Percentiles rank a stretch among this genome's conserved stretches.
These are phyloP conservation scores for Miichthys miiuy DNA, from an alignment of 2,797 vertebrate species.

Conservation along the genomic window DNA sequence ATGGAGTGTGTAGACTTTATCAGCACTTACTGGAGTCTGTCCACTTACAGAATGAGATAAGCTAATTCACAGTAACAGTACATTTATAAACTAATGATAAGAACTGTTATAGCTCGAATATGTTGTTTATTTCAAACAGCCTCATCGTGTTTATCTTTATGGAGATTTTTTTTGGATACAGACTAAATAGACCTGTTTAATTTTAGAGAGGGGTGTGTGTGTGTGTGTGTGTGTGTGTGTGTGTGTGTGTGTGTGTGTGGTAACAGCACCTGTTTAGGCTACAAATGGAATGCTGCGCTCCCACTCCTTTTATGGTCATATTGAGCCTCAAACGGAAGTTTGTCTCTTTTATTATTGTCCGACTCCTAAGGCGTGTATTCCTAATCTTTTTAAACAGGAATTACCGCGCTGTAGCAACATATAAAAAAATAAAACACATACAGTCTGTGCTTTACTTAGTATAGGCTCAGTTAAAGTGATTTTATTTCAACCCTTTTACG, in stretches of 20 bases:
- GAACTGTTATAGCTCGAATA: too few species aligned
- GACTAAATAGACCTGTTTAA: too few species aligned
- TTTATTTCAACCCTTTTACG: accelerated
- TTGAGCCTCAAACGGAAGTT: conserved; percentile 68
- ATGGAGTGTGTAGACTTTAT: too few species aligned
- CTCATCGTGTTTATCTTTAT: too few species aligned
- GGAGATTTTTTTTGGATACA: too few species aligned
- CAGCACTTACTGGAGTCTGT: too few species aligned
- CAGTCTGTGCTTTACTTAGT: accelerated
- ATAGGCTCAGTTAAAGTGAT: accelerated
- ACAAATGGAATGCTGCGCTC: conserved; percentile 71
- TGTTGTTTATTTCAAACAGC: too few species aligned
- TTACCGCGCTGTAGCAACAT: accelerated
- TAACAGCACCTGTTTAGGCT: conserved; percentile 62
- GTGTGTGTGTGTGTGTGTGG: background rate
- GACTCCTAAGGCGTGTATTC: background rate
- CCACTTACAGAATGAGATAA: too few species aligned
- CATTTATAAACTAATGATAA: too few species aligned
- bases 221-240: conserved; percentile 10
- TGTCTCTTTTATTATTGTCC: conserved; percentile 82
- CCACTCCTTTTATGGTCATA: conserved; percentile 80
- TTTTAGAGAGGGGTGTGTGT: background rate
- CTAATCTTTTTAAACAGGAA: background rate
- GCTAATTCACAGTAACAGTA: too few species aligned
- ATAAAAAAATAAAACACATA: accelerated